These are phyloP conservation scores for Andrena minutula DNA, from an alignment of 2,888 invertebrate genomes.

Conservation along the genomic window DNA sequence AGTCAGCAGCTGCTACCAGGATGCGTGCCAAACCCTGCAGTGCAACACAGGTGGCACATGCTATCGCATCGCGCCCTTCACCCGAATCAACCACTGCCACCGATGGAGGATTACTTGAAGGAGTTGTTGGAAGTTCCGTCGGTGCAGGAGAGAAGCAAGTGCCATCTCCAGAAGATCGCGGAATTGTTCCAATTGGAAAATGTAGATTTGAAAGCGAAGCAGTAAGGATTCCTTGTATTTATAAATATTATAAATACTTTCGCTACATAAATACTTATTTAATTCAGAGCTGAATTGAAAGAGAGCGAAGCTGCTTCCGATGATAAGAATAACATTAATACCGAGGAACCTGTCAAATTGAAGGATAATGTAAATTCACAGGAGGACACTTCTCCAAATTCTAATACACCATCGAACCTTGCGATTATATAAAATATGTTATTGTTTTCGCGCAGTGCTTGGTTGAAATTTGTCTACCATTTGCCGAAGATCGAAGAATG, in stretches of 20 bases:
- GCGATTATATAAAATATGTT: not conserved
- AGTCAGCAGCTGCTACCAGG: slow-evolving; percentile 65
- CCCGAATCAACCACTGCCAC: slow-evolving; percentile 72
- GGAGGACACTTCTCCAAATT: slow-evolving; percentile 13
- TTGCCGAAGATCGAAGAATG: slow-evolving; percentile 59
- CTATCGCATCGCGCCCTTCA: slow-evolving; percentile 75
- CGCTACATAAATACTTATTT: not conserved
- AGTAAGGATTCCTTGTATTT: slow-evolving; percentile 11
- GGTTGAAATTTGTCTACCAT: slow-evolving; percentile 59
- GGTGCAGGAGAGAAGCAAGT: slow-evolving; percentile 53
- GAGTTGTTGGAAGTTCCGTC: slow-evolving; percentile 64
- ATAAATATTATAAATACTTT: not conserved
- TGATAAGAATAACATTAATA: not conserved
- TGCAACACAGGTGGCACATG: slow-evolving; percentile 75
- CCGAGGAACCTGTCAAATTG: not conserved
- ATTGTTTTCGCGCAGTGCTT: slow-evolving; percentile 48
- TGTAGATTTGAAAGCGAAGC: slow-evolving; percentile 7
- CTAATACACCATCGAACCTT: not conserved
- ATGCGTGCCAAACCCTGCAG: slow-evolving; percentile 67
- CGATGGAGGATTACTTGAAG: slow-evolving; percentile 66
- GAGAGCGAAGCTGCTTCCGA: not conserved
- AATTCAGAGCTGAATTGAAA: slow-evolving; percentile 5
- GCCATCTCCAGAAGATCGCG: slow-evolving; percentile 53
- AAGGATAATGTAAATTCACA: slow-evolving; percentile 1
- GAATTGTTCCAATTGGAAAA: slow-evolving; percentile 63